Percentiles rank a stretch among this genome's conserved stretches.
These are phyloP conservation scores for Bettongia penicillata DNA, from an alignment of 2,113 vertebrate genomes.

Conservation along the genomic window DNA sequence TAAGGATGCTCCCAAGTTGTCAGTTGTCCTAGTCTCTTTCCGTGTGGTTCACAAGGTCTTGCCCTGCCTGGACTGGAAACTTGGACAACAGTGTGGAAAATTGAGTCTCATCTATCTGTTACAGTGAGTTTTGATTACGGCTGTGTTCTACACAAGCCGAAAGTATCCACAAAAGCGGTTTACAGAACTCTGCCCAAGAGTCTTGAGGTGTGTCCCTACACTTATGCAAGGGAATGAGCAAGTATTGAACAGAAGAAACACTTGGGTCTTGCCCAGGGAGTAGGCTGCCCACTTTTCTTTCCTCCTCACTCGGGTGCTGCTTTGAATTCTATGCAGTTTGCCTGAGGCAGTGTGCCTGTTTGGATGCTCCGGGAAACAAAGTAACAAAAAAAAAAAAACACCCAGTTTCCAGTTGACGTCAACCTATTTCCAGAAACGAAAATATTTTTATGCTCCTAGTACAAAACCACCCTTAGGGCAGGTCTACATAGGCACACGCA, in stretches of 20 bases:
- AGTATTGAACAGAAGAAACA: neutral
- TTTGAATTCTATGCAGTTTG: slow-evolving; percentile 71
- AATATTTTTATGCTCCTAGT: slow-evolving; percentile 76
- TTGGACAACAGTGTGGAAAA: neutral
- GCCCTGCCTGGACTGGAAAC: neutral
- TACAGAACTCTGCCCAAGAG: neutral
- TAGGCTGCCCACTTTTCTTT: neutral
- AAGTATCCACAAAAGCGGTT: neutral
- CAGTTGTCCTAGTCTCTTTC: neutral
- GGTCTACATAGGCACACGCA: slow-evolving; percentile 69
- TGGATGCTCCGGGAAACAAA: slow-evolving; percentile 78
- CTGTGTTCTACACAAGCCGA: neutral
- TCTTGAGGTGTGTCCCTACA: neutral
- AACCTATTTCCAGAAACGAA: slow-evolving; percentile 80
- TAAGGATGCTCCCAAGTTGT: slow-evolving; percentile 20
- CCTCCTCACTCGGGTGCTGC: slow-evolving; percentile 46
- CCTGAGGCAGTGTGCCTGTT: slow-evolving; percentile 66
- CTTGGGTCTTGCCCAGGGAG: neutral
- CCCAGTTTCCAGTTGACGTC: slow-evolving; percentile 80
- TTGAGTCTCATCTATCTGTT: slow-evolving; percentile 3
- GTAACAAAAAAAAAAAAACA: slow-evolving; percentile 77
- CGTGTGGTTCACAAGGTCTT: neutral
- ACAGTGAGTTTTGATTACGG: neutral
- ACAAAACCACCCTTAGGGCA: slow-evolving; percentile 73
- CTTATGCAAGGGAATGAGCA: neutral